These are phyloP conservation scores for Drosophila nebulosa DNA, from an alignment of 1,140 invertebrate genomes.

Conservation along the genomic window DNA sequence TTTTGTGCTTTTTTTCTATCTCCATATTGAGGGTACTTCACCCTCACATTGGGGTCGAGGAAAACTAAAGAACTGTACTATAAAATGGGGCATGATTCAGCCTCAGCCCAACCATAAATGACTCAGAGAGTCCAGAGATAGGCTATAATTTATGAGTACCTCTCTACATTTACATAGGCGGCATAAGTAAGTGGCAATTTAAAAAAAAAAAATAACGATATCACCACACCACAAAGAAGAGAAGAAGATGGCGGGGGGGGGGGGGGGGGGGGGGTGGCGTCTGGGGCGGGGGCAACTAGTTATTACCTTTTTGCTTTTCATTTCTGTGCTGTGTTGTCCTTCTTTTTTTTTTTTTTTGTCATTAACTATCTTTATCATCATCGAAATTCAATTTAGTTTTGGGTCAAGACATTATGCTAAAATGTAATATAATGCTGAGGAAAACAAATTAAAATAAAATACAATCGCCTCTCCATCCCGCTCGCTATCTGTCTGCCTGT, in stretches of 20 bases:
- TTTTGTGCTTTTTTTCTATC: slow-evolving; percentile 3
- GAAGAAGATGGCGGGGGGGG: no score
- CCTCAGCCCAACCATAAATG: slow-evolving; percentile 33
- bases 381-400: neutral
- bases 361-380: neutral
- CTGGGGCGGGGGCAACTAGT: slow-evolving; percentile 15
- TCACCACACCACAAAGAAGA: neutral
- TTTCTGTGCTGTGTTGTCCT: neutral
- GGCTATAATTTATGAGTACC: slow-evolving; percentile 53
- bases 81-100: neutral
- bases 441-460: slow-evolving; percentile 43
- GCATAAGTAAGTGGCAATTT: neutral
- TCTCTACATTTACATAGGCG: neutral
- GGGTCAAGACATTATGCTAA: neutral
- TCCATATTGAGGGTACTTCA: slow-evolving; percentile 47
- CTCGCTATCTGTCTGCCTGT: neutral
- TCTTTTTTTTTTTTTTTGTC: neutral
- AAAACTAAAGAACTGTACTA: neutral
- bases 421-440: neutral
- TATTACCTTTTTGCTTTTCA: neutral
- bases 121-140: slow-evolving; percentile 58
- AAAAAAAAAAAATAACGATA: neutral
- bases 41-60: slow-evolving; percentile 2
- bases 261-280: no score
- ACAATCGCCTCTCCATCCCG: slow-evolving; percentile 17